Conservation (phyloP, 2,888 invertebrate species). For the Germaria angustata region DNA sequence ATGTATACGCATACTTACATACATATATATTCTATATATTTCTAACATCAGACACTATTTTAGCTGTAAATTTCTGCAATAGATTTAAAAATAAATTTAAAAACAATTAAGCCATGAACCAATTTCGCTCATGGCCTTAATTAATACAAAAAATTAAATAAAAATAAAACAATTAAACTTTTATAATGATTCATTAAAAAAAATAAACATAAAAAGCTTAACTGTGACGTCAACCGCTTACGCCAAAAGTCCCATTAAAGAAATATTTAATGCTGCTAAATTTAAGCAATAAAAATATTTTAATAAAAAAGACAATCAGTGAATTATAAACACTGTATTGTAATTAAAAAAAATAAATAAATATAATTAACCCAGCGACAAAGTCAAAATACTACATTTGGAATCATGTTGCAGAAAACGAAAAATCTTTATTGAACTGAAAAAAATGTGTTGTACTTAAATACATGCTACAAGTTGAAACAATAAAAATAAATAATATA, state of each 20-base stretch:
- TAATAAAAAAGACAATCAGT: background rate
- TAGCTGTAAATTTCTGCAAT: too few species aligned
- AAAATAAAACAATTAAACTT: background rate
- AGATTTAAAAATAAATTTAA: background rate
- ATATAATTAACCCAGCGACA: too few species aligned
- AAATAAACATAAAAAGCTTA: background rate
- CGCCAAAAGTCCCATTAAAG: background rate
- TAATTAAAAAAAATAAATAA: background rate
- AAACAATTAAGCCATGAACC: conserved; percentile 47
- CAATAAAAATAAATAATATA: background rate
- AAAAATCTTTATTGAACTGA: background rate
- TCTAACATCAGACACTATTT: too few species aligned
- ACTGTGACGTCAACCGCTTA: background rate
- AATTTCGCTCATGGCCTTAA: conserved; percentile 37
- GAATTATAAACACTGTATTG: background rate
- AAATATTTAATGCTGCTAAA: background rate
- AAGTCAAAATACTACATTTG: too few species aligned
- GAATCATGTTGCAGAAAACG: too few species aligned
- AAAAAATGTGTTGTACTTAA: conserved; percentile 1
- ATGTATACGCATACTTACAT: too few species aligned
- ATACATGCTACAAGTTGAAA: background rate
- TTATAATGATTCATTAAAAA: background rate
- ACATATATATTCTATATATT: too few species aligned
- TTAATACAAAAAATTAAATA: background rate
- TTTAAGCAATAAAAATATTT: background rate